phyloP scores from a whole-genome alignment of 2,888 invertebrate genomes.

The Amiota minor region DNA sequence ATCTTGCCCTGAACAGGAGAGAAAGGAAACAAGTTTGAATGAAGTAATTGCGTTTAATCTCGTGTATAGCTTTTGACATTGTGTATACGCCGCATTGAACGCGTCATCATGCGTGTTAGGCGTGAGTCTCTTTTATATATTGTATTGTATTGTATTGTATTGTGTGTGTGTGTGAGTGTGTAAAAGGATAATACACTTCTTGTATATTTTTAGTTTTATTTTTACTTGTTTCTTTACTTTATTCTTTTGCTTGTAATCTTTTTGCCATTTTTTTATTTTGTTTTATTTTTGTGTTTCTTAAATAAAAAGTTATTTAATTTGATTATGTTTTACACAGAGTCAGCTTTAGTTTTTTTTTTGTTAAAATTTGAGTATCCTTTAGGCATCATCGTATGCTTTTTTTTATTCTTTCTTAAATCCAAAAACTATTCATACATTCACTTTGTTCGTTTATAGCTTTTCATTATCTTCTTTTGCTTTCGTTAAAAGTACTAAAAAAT shows the following conservation, averaged over 20 bases:
- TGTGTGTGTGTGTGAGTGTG: conserved; percentile 2
- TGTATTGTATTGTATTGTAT: neutral
- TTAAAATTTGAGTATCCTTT: neutral
- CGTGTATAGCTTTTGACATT: conserved; percentile 34
- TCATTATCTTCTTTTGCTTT: too few relatives aligned
- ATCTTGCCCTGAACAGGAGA: too few relatives aligned
- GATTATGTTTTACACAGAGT: conserved; percentile 27
- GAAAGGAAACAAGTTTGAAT: too few relatives aligned
- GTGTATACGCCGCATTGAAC: conserved; percentile 42
- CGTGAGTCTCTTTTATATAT: conserved; percentile 6
- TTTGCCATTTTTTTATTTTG: neutral
- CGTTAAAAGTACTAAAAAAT: too few relatives aligned
- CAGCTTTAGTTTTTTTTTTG: conserved; percentile 12
- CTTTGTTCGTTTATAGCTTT: too few relatives aligned
- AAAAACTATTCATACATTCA: too few relatives aligned
- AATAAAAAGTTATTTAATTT: conserved; percentile 62
- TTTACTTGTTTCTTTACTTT: conserved; percentile 5
- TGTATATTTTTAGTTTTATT: neutral
- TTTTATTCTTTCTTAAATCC: too few relatives aligned
- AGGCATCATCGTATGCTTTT: too few relatives aligned
- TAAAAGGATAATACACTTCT: conserved; percentile 14
- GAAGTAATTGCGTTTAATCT: too few relatives aligned
- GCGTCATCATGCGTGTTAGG: conserved; percentile 34
- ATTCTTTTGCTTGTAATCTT: neutral
- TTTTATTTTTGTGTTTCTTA: conserved; percentile 40